These are phyloP conservation scores for Sebastes itinus DNA, from an alignment of 2,797 vertebrate species.

Conservation along the genomic window DNA sequence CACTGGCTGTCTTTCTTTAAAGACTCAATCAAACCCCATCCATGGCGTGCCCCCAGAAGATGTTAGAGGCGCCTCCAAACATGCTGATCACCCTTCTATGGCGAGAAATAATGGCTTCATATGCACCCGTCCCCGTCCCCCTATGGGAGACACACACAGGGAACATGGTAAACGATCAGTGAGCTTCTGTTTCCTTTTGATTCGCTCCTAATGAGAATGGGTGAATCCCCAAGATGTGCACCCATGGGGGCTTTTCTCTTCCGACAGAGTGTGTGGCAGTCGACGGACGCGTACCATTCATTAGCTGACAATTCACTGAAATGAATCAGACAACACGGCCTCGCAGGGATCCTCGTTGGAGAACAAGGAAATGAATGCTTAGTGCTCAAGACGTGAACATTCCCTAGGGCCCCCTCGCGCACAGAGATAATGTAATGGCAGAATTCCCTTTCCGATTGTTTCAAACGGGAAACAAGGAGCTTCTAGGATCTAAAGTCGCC, in stretches of 20 bases:
- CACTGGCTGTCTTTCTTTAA: slow-evolving; percentile 19
- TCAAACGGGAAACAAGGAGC: slow-evolving; percentile 58
- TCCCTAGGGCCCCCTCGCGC: slow-evolving; percentile 46
- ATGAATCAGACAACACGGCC: slow-evolving; percentile 73
- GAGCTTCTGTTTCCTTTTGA: slow-evolving; percentile 60
- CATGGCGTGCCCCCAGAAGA: slow-evolving; percentile 6
- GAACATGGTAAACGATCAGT: slow-evolving; percentile 59
- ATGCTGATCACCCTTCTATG: slow-evolving; percentile 29
- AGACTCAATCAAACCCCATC: slow-evolving; percentile 37
- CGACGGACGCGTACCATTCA: slow-evolving; percentile 65
- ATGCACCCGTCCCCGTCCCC: neutral
- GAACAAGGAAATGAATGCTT: slow-evolving; percentile 69
- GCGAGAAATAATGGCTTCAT: slow-evolving; percentile 13
- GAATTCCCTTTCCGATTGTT: slow-evolving; percentile 59
- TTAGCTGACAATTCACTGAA: slow-evolving; percentile 69
- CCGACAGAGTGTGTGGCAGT: slow-evolving; percentile 47
- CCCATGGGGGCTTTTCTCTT: slow-evolving; percentile 56
- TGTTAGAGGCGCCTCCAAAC: neutral
- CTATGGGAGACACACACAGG: slow-evolving; percentile 21
- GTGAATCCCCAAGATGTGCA: slow-evolving; percentile 57
- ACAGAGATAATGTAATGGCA: slow-evolving; percentile 52
- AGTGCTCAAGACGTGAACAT: slow-evolving; percentile 61
- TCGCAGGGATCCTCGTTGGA: slow-evolving; percentile 62
- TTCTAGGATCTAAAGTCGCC: slow-evolving; percentile 49
- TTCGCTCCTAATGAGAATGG: slow-evolving; percentile 71